Evolutionary conservation across 2,888 invertebrate genomes (phyloP).

Genomic region (Scrobipalpa costella): DNA sequence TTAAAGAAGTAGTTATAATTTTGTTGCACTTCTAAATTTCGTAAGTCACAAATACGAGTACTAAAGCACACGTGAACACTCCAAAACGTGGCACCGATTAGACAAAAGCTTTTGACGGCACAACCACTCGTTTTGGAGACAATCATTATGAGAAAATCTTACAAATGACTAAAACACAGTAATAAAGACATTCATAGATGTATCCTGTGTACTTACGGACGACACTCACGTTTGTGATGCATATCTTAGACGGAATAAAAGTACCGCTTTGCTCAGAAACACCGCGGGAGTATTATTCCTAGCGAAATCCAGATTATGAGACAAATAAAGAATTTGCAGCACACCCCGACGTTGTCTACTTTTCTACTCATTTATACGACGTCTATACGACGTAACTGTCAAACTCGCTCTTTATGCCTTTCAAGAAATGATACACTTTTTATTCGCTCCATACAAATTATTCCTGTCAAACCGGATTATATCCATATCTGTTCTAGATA

Average conservation of each 20-base stretch:
- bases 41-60: neutral
- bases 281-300: constrained; percentile 68
- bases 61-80: constrained; percentile 50
- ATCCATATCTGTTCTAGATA: neutral
- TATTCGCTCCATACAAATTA: neutral
- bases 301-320: constrained; percentile 46
- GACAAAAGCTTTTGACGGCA: constrained; percentile 78
- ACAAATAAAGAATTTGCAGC: constrained; percentile 32
- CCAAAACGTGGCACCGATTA: constrained; percentile 70
- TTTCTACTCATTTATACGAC: constrained; percentile 8
- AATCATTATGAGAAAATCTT: constrained; percentile 82
- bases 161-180: constrained; percentile 78
- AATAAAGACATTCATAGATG: constrained; percentile 81
- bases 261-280: constrained; percentile 73
- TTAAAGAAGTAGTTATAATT: neutral
- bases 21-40: neutral
- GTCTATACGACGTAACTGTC: constrained; percentile 17
- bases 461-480: neutral
- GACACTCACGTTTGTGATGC: constrained; percentile 78
- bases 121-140: constrained; percentile 77
- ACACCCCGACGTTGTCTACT: constrained; percentile 19
- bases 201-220: constrained; percentile 74
- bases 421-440: constrained; percentile 9
- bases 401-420: constrained; percentile 12
- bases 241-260: constrained; percentile 78